These are phyloP conservation scores for Caranx melampygus DNA, from an alignment of 2,113 vertebrate species.

Conservation along the genomic window DNA sequence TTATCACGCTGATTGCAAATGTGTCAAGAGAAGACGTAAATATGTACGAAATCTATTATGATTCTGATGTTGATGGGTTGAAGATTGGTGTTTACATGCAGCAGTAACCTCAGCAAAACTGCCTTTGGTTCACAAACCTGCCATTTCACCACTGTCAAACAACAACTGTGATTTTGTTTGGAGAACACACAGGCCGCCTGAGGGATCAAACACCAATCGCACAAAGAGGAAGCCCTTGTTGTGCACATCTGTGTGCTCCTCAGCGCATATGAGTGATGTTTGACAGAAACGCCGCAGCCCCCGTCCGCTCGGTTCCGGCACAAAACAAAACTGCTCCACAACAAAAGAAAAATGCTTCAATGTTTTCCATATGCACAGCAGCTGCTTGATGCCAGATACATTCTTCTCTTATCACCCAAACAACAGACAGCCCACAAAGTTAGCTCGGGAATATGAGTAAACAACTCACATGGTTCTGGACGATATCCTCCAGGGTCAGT, in stretches of 20 bases:
- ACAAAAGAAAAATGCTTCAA: constrained; percentile 46
- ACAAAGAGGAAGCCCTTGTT: constrained; percentile 22
- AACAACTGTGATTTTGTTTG: constrained; percentile 27
- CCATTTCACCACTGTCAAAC: neutral
- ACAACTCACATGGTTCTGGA: constrained; percentile 7
- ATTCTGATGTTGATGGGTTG: neutral
- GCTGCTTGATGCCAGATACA: constrained; percentile 50
- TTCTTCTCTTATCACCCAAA: constrained; percentile 58
- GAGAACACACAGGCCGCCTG: neutral
- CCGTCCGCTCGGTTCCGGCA: constrained; percentile 20
- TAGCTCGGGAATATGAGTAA: constrained; percentile 23
- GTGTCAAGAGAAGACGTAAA: neutral
- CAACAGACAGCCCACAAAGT: constrained; percentile 52
- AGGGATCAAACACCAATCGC: constrained; percentile 33
- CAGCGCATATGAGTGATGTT: constrained; percentile 18
- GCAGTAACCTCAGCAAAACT: neutral
- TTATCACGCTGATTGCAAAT: neutral
- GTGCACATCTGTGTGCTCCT: constrained; percentile 12
- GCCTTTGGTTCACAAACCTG: neutral
- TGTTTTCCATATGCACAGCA: constrained; percentile 62
- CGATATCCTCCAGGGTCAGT: constrained; percentile 1
- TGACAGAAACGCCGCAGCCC: constrained; percentile 29
- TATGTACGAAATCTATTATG: neutral
- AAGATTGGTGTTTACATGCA: neutral
- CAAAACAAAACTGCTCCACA: constrained; percentile 51